These are phyloP conservation scores for Deladenus siricidicola DNA, from an alignment of 2,888 invertebrate genomes.

Conservation along the genomic window DNA sequence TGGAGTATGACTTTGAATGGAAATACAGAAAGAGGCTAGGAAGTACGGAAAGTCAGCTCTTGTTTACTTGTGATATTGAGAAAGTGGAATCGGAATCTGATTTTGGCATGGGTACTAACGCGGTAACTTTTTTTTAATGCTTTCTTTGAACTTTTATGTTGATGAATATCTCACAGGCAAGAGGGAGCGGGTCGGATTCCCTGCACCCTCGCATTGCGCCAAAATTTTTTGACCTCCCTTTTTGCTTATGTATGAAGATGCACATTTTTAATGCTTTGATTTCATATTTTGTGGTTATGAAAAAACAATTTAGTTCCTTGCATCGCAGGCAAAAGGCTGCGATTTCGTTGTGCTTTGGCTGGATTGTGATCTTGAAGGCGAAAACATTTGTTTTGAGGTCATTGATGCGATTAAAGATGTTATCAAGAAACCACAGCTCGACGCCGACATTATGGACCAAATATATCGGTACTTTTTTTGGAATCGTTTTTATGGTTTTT, in stretches of 20 bases:
- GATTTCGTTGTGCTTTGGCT: conserved; percentile 90
- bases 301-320: conserved; percentile 34
- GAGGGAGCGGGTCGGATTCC: no score
- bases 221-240: no score
- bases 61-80: conserved; percentile 82
- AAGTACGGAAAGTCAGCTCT: conserved; percentile 85
- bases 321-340: conserved; percentile 63
- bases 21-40: conserved; percentile 97
- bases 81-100: conserved; percentile 92
- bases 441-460: neutral
- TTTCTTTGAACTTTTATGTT: no score
- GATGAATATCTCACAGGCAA: no score
- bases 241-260: no score
- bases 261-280: no score
- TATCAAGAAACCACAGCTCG: neutral
- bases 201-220: no score
- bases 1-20: conserved; percentile 69
- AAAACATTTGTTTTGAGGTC: conserved; percentile 76
- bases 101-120: conserved; percentile 79
- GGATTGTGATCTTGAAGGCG: conserved; percentile 99
- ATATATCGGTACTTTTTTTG: neutral
- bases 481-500: no score
- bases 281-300: no score
- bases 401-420: conserved; percentile 68
- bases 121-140: conserved; percentile 74